A percentile compares a stretch with the other conserved stretches of the same genome.
phyloP scores from a whole-genome alignment of 2,797 vertebrate genomes.

The Hipposideros larvatus region DNA sequence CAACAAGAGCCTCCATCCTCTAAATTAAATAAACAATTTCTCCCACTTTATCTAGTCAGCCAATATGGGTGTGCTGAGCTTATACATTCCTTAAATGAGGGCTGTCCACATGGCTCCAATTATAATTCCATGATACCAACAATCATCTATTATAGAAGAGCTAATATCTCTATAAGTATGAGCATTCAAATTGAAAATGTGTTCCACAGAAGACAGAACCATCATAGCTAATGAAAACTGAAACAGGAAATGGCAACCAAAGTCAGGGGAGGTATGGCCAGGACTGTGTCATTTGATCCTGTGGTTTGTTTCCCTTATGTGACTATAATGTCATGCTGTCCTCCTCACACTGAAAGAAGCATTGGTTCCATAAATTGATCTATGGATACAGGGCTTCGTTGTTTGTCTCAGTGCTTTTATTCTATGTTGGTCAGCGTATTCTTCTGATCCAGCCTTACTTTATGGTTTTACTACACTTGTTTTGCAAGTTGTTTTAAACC shows the following conservation, averaged over 20 bases:
- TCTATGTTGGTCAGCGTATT: neutral
- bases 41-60: neutral
- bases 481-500: neutral
- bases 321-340: neutral
- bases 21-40: neutral
- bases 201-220: neutral
- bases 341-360: neutral
- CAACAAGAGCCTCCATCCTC: neutral
- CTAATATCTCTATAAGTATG: neutral
- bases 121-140: neutral
- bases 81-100: neutral
- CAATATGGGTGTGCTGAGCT: neutral
- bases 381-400: neutral
- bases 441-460: neutral
- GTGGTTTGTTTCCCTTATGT: neutral
- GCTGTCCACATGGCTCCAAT: neutral
- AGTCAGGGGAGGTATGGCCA: neutral
- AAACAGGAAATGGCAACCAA: neutral
- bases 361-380: neutral
- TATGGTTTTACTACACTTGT: neutral
- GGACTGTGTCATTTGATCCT: neutral
- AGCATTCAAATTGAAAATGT: neutral
- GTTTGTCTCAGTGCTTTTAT: neutral
- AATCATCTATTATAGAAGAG: neutral
- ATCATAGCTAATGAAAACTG: neutral